Percentiles rank a stretch among this genome's conserved stretches.
These are phyloP conservation scores for Abrostola tripartita DNA, from an alignment of 2,888 invertebrate species.

Conservation along the genomic window DNA sequence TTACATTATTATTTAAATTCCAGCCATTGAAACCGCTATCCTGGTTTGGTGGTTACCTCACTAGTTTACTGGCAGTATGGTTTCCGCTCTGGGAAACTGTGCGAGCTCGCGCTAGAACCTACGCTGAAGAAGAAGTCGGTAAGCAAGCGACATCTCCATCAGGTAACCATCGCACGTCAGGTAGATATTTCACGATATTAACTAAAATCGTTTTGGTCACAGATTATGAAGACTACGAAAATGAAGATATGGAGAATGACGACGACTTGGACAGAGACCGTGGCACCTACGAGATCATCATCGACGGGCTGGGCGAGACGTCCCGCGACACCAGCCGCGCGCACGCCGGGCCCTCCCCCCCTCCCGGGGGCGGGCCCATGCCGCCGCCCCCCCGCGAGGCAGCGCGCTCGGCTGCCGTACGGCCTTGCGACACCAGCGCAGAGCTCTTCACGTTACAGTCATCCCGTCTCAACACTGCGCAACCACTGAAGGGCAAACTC, in stretches of 20 bases:
- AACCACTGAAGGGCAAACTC: conserved; percentile 95
- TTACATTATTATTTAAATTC: conserved; percentile 37
- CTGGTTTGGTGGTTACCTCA: conserved; percentile 87
- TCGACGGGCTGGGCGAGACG: conserved; percentile 72
- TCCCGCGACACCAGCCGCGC: conserved; percentile 78
- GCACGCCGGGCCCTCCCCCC: conserved; percentile 73
- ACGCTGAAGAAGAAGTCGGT: conserved; percentile 87
- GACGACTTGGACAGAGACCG: conserved; percentile 77
- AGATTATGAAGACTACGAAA: conserved; percentile 85
- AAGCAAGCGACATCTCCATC: conserved; percentile 34
- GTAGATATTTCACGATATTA: not conserved
- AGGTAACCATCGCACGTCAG: not conserved
- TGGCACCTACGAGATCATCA: conserved; percentile 84
- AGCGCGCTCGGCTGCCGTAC: conserved; percentile 88
- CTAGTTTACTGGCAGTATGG: conserved; percentile 84
- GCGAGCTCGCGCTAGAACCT: conserved; percentile 73
- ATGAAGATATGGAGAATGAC: conserved; percentile 75
- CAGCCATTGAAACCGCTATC: conserved; percentile 88
- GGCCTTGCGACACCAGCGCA: conserved; percentile 95
- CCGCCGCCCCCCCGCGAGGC: conserved; percentile 87
- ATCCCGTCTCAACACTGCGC: conserved; percentile 93
- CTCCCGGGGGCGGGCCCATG: conserved; percentile 80
- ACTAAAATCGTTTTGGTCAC: conserved; percentile 11
- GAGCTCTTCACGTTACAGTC: conserved; percentile 96
- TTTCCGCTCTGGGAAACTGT: conserved; percentile 83